Base-by-base conservation (phyloP, 2,888 invertebrate species). In the Mimachlamys varia region DNA sequence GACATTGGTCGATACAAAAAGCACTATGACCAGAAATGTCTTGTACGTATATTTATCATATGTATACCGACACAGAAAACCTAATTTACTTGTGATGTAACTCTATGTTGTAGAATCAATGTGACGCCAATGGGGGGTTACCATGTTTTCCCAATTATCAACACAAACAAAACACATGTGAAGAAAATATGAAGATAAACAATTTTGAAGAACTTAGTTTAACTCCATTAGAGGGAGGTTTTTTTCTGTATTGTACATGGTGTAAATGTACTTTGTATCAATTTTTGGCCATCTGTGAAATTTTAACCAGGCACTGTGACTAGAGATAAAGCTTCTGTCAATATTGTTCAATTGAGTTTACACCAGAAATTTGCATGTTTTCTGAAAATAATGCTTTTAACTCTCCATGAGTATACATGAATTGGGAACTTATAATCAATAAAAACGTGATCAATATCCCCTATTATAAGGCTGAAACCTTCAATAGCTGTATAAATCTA, bases 231-330 rank as follows among this genome's bases (percentile, higher is more conserved):
- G 19, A 22, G 3, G 58, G 19, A 19, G n/a, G 3, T 58, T 19
- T n/a, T 17, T 58, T 58, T 22, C 10, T 58, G n/a, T n/a, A n/a
- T n/a, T n/a, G n/a, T n/a, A n/a, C n/a, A n/a, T 22, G 22, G 22
- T 19, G 19, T 19, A 7, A 58, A 58, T 58, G 22, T 22, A 1
- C 3, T 22, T 58, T 58, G 12, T 19, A 19, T 22, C 58, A 58
- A n/a, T n/a, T 58, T 58, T 58, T 58, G 58, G 13, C 58, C 58
- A 58, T 58, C 58, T 58, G 58, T 58, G 58, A 58, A 58, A 58
- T 58, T 22, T 58, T 58, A 53, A 53, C 5, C 53, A 12, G 53
- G 13, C 1, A 17, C 44, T 5, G 44, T 44, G 44, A 44, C 44
- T 3, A 44, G 3, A 44, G 44, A 44, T 44, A 44, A 44, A 44